These are phyloP conservation scores for Nylanderia fulva DNA, from an alignment of 1,140 invertebrate species.

Conservation along the genomic window DNA sequence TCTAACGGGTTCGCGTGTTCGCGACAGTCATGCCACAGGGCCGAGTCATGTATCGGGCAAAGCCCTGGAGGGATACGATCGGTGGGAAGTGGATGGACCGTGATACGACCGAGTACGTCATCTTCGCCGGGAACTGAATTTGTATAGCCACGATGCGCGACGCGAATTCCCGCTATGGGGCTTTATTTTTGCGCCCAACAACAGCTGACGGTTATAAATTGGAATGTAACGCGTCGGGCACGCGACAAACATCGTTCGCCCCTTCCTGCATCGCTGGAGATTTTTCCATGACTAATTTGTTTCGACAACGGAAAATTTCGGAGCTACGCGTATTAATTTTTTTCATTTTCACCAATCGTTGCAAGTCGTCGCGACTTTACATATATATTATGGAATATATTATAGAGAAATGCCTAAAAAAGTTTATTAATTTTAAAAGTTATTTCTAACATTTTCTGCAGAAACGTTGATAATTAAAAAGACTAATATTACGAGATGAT, in stretches of 20 bases:
- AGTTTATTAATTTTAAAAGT: background rate
- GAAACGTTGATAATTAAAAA: background rate
- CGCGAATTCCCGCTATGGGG: constrained; percentile 20
- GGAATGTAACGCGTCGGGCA: constrained; percentile 74
- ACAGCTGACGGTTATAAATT: constrained; percentile 79
- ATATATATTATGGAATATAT: background rate
- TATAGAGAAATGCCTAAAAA: background rate
- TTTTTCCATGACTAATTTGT: constrained; percentile 60
- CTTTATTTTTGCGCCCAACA: constrained; percentile 76
- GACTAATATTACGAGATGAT: constrained; percentile 7
- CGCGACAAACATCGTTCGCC: constrained; percentile 59
- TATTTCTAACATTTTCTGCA: background rate
- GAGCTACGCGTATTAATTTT: background rate
- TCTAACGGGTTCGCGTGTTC: constrained; percentile 78
- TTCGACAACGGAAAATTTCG: constrained; percentile 34
- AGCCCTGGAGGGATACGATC: constrained; percentile 48
- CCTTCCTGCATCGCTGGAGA: constrained; percentile 23
- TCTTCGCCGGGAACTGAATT: constrained; percentile 61
- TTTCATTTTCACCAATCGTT: background rate
- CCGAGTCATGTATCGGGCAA: constrained; percentile 68
- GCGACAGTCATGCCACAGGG: constrained; percentile 79
- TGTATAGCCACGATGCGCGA: constrained; percentile 35
- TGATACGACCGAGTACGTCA: constrained; percentile 70
- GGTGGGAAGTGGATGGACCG: constrained; percentile 55
- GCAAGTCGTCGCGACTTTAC: background rate